Conservation (phyloP, 2,797 vertebrate genomes). For the Pseudochirops cupreus region DNA sequence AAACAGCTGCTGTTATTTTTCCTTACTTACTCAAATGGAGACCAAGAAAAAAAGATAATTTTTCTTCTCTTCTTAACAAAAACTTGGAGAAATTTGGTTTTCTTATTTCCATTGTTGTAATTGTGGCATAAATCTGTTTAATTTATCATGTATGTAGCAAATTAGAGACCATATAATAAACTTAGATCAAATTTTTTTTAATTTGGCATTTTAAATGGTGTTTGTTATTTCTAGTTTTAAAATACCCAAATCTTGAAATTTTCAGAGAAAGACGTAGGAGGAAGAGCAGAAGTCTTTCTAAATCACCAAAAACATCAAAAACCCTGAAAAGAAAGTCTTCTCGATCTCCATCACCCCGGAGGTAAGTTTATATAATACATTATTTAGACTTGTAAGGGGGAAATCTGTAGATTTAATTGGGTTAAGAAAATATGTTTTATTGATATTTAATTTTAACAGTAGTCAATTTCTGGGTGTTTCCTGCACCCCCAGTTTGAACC, state of each 20-base stretch:
- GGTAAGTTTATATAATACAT: conserved; percentile 80
- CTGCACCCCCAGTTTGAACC: background rate
- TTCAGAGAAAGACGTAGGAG: conserved; percentile 90
- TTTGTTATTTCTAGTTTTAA: conserved; percentile 51
- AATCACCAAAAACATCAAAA: conserved; percentile 89
- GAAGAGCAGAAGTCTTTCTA: conserved; percentile 91
- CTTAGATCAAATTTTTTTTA: background rate
- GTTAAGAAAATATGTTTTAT: background rate
- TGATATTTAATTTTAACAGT: background rate
- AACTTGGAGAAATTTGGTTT: conserved; percentile 22
- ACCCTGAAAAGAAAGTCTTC: conserved; percentile 90
- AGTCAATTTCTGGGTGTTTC: background rate
- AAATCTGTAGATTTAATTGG: background rate
- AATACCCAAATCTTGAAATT: conserved; percentile 58
- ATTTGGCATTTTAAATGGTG: conserved; percentile 48
- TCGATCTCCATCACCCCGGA: conserved; percentile 91
- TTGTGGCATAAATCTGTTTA: background rate
- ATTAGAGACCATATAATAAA: background rate
- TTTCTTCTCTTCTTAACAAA: background rate
- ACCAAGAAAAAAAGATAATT: background rate
- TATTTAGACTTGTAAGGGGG: background rate
- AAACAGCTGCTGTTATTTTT: conserved; percentile 38
- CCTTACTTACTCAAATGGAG: conserved; percentile 20
- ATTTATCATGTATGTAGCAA: background rate
- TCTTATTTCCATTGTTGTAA: background rate